phyloP scores from a whole-genome alignment of 2,888 invertebrate species.

The Pyrochroa serraticornis region DNA sequence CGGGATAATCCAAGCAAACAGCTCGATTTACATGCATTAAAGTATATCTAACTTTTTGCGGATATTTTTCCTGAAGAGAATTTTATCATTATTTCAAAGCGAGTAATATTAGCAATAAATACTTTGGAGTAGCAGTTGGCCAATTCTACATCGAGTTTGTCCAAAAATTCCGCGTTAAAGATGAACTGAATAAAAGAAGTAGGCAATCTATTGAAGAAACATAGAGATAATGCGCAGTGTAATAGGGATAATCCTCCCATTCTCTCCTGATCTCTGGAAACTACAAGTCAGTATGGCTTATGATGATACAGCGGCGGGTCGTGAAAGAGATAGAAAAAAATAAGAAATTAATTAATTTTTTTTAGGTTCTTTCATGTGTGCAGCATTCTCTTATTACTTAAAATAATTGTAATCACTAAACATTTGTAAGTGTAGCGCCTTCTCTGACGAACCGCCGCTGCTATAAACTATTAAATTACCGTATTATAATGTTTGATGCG shows the following conservation, averaged over 20 bases:
- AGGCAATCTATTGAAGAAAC: conserved; percentile 62
- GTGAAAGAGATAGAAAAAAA: background rate
- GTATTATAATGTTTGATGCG: conserved; percentile 56
- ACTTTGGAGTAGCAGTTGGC: conserved; percentile 63
- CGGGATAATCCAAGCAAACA: conserved; percentile 69
- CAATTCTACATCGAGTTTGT: conserved; percentile 65
- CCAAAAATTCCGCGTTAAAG: conserved; percentile 66
- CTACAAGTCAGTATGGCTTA: background rate
- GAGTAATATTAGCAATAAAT: conserved; percentile 20
- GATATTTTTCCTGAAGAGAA: conserved; percentile 60
- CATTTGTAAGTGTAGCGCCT: no score
- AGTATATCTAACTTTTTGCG: conserved; percentile 60
- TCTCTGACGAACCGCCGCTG: no score
- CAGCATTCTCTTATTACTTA: no score
- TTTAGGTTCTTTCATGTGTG: no score
- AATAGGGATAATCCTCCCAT: conserved; percentile 62
- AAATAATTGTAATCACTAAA: no score
- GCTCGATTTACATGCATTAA: conserved; percentile 69
- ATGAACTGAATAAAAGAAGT: conserved; percentile 61
- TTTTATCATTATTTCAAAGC: background rate
- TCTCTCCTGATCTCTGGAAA: conserved; percentile 62
- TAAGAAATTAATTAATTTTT: no score
- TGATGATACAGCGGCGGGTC: background rate
- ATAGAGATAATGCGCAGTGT: conserved; percentile 61
- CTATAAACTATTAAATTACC: conserved; percentile 49